Percentiles rank a stretch among this genome's conserved stretches.
These are phyloP conservation scores for Acomys russatus DNA, from an alignment of 2,797 vertebrate genomes.

Conservation along the genomic window DNA sequence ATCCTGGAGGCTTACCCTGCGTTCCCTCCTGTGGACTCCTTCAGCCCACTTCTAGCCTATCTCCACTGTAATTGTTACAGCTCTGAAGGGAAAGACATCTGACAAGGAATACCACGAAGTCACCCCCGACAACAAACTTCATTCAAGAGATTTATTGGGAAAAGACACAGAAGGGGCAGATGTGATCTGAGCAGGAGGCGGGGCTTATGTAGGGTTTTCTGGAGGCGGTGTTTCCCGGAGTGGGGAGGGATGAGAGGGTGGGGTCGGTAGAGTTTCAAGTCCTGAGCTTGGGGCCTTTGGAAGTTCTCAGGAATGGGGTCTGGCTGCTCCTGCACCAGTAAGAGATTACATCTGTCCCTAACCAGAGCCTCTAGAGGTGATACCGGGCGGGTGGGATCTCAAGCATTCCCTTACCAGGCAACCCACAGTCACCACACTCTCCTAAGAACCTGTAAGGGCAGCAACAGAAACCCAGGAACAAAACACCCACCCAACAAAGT, in stretches of 20 bases:
- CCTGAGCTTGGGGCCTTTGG: neutral
- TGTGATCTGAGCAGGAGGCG: neutral
- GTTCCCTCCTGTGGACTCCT: neutral
- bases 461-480: neutral
- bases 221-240: neutral
- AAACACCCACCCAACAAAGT: neutral
- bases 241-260: too few species aligned
- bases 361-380: neutral
- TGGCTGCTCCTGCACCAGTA: neutral
- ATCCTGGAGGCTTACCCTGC: neutral
- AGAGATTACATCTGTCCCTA: neutral
- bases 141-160: neutral
- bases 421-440: neutral
- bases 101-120: neutral
- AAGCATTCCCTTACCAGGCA: neutral
- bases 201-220: neutral
- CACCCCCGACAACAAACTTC: neutral
- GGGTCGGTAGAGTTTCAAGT: neutral
- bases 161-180: neutral
- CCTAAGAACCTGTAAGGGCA: neutral
- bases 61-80: neutral
- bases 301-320: neutral
- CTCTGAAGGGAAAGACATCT: neutral
- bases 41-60: neutral
- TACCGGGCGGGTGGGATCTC: neutral